These are phyloP conservation scores for Onychorhynchus coronatus DNA, from an alignment of 2,113 vertebrate genomes.

Conservation along the genomic window DNA sequence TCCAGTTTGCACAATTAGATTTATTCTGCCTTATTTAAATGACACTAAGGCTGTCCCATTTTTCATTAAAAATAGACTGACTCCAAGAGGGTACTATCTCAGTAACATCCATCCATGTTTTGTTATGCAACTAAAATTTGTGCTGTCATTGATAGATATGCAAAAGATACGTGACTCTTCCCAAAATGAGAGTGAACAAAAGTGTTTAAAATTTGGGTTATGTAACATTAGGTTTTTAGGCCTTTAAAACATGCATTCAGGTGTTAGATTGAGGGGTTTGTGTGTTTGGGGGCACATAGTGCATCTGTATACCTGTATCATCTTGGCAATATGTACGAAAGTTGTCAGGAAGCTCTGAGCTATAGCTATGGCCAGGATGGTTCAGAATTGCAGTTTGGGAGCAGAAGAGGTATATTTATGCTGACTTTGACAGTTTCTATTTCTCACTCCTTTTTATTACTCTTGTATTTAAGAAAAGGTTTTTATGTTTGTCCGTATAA, in stretches of 20 bases:
- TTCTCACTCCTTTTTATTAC: not conserved
- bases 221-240: not conserved
- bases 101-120: not conserved
- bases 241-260: not conserved
- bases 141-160: not conserved
- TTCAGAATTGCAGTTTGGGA: not conserved
- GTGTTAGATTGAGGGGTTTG: not conserved
- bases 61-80: not conserved
- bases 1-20: not conserved
- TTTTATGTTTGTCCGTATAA: not conserved
- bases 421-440: not conserved
- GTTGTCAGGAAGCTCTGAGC: not conserved
- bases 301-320: not conserved
- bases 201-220: not conserved
- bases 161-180: not conserved
- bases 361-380: not conserved
- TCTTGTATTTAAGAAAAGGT: not conserved
- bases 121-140: not conserved
- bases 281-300: not conserved
- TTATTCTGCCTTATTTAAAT: not conserved
- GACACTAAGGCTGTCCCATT: not conserved
- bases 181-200: not conserved
- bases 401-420: not conserved
- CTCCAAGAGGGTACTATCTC: not conserved
- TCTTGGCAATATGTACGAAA: not conserved